phyloP scores from a whole-genome alignment of 2,888 invertebrate genomes.

The Drosophila algonquin region DNA sequence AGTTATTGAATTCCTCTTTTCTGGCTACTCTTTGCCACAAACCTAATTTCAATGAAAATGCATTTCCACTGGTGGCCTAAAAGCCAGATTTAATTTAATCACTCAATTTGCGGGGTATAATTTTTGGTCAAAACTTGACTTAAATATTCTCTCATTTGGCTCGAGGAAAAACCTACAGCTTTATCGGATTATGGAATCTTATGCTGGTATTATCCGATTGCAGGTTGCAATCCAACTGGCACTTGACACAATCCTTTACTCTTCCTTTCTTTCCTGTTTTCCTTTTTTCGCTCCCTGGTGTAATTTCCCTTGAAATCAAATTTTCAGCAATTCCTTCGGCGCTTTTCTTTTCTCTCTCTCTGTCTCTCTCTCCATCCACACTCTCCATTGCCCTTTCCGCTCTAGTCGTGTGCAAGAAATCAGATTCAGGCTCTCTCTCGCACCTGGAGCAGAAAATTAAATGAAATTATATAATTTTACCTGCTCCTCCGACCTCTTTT shows the following conservation, averaged over 20 bases:
- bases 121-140: neutral
- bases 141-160: too few species aligned
- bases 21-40: neutral
- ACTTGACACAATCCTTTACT: neutral
- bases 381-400: constrained; percentile 9
- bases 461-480: constrained; percentile 8
- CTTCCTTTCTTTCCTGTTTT: neutral
- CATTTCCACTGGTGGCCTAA: neutral
- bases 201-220: neutral
- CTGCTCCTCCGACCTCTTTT: constrained; percentile 8
- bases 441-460: constrained; percentile 3
- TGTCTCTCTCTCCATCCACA: neutral
- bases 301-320: neutral
- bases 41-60: neutral
- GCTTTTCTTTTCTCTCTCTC: neutral
- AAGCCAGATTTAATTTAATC: neutral
- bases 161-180: neutral
- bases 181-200: neutral
- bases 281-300: neutral
- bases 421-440: constrained; percentile 3
- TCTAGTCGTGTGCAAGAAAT: constrained; percentile 16
- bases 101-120: neutral
- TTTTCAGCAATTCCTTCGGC: constrained; percentile 8
- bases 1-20: neutral
- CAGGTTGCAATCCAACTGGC: neutral